Percentiles rank a stretch among this genome's conserved stretches.
Evolutionary conservation across 1,140 invertebrate genomes (phyloP).

Genomic region (Rhyzopertha dominica): DNA sequence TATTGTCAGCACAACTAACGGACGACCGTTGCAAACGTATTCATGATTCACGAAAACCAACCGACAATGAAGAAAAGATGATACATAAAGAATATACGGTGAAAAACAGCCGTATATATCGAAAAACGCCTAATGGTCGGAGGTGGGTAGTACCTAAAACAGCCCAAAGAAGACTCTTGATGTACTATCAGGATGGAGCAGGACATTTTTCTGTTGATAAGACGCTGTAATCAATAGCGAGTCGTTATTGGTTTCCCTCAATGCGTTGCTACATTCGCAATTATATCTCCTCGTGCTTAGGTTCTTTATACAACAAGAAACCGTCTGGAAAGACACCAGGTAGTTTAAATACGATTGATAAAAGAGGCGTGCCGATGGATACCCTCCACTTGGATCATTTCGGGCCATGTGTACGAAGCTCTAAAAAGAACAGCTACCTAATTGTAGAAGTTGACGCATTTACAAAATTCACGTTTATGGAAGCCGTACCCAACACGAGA

Average conservation of each 20-base stretch:
- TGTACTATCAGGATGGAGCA: conserved; percentile 5
- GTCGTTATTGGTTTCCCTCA: conserved; percentile 14
- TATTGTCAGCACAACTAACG: conserved; percentile 11
- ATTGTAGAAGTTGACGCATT: too few relatives aligned
- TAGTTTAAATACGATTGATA: too few relatives aligned
- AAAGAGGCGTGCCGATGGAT: too few relatives aligned
- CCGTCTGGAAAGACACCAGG: too few relatives aligned
- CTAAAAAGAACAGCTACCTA: too few relatives aligned
- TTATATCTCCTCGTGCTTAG: too few relatives aligned
- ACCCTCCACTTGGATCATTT: too few relatives aligned
- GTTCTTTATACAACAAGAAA: too few relatives aligned
- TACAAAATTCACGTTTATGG: neutral
- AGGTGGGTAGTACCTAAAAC: conserved; percentile 14
- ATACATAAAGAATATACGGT: too few relatives aligned
- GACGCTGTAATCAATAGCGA: conserved; percentile 1
- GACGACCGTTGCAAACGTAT: conserved; percentile 4
- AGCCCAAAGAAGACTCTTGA: conserved; percentile 6
- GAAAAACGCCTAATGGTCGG: neutral
- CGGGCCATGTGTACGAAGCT: too few relatives aligned
- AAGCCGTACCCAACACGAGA: conserved; percentile 6
- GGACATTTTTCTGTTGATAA: conserved; percentile 1
- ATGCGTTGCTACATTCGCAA: conserved; percentile 11
- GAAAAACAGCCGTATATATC: conserved; percentile 6
- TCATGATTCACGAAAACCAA: neutral
- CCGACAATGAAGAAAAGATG: too few relatives aligned